Evolutionary conservation across 2,113 vertebrate species (phyloP).

Genomic region (Ploceus nigricollis): DNA sequence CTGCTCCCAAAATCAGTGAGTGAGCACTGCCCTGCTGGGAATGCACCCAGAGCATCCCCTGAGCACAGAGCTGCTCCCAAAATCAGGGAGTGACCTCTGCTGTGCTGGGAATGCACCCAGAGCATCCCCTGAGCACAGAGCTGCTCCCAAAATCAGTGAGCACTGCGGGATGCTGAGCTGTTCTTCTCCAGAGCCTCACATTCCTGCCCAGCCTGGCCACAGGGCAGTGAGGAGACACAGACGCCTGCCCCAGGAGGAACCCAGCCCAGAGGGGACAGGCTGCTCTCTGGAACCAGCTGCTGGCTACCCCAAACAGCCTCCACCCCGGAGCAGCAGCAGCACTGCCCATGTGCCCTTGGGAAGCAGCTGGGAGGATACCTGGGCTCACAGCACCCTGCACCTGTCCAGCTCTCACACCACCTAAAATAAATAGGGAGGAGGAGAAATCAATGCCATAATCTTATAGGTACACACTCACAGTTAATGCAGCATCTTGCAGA

Average conservation of each 20-base stretch:
- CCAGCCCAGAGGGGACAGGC: not conserved
- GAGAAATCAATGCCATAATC: not conserved
- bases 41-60: too few species aligned
- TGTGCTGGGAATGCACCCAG: accelerated
- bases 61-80: too few species aligned
- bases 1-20: not conserved
- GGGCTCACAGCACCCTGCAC: not conserved
- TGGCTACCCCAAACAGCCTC: not conserved
- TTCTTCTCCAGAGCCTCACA: accelerated
- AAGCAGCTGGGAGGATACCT: not conserved
- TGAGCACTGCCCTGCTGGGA: too few species aligned
- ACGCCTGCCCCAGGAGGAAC: not conserved
- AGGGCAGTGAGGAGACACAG: accelerated
- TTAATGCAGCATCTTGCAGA: not conserved
- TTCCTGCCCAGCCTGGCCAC: not conserved
- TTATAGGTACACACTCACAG: not conserved
- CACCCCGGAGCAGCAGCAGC: not conserved
- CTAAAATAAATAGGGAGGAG: accelerated
- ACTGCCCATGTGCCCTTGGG: not conserved
- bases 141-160: not conserved
- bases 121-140: not conserved
- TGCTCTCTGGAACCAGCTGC: not conserved
- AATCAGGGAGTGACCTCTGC: not conserved
- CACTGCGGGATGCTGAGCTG: not conserved
- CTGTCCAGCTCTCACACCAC: not conserved